A percentile compares a stretch with the other conserved stretches of the same genome.
Conservation (phyloP, 2,888 invertebrate species). For the Hermaeophaga mercurialis region DNA sequence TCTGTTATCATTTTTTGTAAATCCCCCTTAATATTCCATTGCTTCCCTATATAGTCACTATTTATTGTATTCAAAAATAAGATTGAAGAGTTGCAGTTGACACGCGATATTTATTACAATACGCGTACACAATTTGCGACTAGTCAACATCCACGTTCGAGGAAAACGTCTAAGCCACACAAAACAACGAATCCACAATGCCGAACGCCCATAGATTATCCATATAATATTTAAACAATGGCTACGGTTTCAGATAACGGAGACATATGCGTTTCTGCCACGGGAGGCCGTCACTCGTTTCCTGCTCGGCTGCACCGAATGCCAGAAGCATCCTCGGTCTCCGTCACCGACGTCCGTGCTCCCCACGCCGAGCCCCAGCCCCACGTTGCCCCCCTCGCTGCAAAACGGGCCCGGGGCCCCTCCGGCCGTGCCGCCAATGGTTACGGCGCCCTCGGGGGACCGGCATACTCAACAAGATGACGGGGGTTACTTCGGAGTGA, state of each 20-base stretch:
- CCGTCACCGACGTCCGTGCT: constrained; percentile 63
- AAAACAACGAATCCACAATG: constrained; percentile 6
- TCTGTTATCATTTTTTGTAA: too few relatives aligned
- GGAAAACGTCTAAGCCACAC: constrained; percentile 9
- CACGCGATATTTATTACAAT: not conserved
- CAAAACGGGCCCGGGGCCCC: constrained; percentile 35
- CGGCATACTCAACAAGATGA: constrained; percentile 19
- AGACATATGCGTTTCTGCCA: constrained; percentile 94
- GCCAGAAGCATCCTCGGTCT: constrained; percentile 79
- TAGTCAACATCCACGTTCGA: constrained; percentile 1
- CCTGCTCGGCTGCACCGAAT: constrained; percentile 92
- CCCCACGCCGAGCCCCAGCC: constrained; percentile 55
- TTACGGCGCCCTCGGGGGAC: constrained; percentile 29
- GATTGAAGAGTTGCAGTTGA: not conserved
- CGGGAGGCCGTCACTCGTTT: constrained; percentile 96
- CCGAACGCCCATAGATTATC: not conserved
- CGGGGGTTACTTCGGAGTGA: constrained; percentile 19
- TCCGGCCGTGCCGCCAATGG: constrained; percentile 33
- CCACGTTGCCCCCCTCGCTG: constrained; percentile 43
- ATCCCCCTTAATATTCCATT: too few relatives aligned
- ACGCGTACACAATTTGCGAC: not conserved
- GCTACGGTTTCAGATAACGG: constrained; percentile 79
- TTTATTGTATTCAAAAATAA: constrained; percentile 1
- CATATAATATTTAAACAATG: constrained; percentile 2
- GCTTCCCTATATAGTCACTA: too few relatives aligned